Evolutionary conservation across 1,140 invertebrate genomes (phyloP), one percentile per base, ranked within the genome.

Genomic region (Lepidurus packardi): DNA sequence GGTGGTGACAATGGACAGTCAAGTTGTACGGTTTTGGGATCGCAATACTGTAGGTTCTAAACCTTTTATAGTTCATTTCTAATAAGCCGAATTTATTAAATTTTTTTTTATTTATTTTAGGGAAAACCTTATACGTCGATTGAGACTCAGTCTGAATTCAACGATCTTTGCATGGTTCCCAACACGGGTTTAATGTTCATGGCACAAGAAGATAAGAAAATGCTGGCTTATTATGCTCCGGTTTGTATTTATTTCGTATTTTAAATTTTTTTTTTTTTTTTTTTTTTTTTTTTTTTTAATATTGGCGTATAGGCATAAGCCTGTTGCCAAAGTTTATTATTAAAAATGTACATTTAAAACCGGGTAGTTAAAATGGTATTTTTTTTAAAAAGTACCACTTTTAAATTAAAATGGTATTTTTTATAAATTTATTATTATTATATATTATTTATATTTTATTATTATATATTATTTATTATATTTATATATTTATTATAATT

Each of bases 11-110:
- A 92, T 98, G 91, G 97, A 99, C 85, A 88, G 89, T 79, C 93
- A 92, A 81, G 91, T 96, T 41, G 86, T 99, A 0, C 98, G 98
- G 87, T 91, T 99, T 82, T 99, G 98, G 97, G 90, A 98, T 82
- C 91, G 92, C 84, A 89, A 95, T 83, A 92, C 89, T 78, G 94
- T 96, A 89, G 89, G 88, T 86, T 76, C 21, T 53, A 21, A 6
- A 43, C 25, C 6, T 47, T 78, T 76, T 34, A 77, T 5, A 77
- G 43, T 24, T 7, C 8, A 9, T 1, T 1, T 47, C 7, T 7
- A 79, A n/a, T 76, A 47, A 65, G 13, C 21, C 44, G n/a, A 73
- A 13, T 21, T 34, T 11, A 24, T 25, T 34, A 76, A 73, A 73
- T 73, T 4, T 81, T 77, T 81, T 79, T 80, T 78, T 81, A 80